Base-by-base conservation (phyloP, 2,113 vertebrate genomes). In the Ibidorhyncha struthersii region DNA sequence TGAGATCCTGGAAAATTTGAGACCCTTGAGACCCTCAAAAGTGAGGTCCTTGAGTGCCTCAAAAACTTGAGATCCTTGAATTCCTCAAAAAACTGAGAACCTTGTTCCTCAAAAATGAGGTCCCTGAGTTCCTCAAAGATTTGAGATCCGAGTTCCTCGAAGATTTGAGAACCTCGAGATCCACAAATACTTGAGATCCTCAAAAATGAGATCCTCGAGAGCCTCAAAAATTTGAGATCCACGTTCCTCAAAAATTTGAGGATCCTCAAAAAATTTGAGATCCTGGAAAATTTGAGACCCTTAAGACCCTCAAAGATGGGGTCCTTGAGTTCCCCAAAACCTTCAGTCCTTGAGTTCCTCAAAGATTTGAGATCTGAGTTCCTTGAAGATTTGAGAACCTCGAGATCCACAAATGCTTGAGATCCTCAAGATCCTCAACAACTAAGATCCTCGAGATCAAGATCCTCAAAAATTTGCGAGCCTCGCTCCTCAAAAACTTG, bases 131-230 rank as follows among this genome's bases (percentile, higher is more conserved):
- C 56, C 27, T 30, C 32, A 18, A 21, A 49, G 6, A 8, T 7
- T 5, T 45, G 41, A 40, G 40, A 40, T 66, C 4, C 7, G n/a
- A 61, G 22, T 0, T 16, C 38, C 30, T 53, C 26, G 21, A 27
- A 49, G 6, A 29, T 6, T 1, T 10, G 13, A 45, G 49, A 76
- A 3, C 34, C 7, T 29, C 0, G 2, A 49, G 41, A 11, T 5
- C 62, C 72, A 45, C 36, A 34, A 41, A 32, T 40, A 40, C 40
- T 40, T 40, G 40, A 40, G 40, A 40, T 43, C 14, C 43, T 43
- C 43, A 43, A 43, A 43, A 14, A 43, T 17, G 34, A 27, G 22
- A 19, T 23, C 15, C 67, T 49, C 14, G 16, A 61, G 11, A 14
- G 6, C 34, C 47, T 58, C 55, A 61, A 61, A 36, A 23, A n/a